Evolutionary conservation across 2,888 invertebrate species (phyloP), one percentile per base, ranked within the genome.

Genomic region (Pristionchus maxplancki): DNA sequence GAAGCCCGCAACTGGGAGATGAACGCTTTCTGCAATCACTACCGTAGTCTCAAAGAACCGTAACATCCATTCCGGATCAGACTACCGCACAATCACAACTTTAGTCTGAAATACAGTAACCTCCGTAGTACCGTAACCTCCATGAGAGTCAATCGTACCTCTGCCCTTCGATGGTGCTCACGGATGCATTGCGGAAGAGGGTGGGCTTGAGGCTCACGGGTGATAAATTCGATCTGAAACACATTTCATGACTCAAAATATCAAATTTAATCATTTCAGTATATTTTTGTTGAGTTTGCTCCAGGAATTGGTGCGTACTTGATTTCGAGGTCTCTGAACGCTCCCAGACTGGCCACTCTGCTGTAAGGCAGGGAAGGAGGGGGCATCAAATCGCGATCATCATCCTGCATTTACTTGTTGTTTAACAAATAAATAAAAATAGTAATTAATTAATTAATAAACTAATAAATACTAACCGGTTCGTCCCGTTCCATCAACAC

Each of bases 301-400:
- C n/a, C n/a, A n/a, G n/a, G n/a, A n/a, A n/a, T n/a, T n/a, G n/a
- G n/a, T 48, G 44, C 85, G 40, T 44, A 85, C 85, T 64, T 24
- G 44, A 64, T 85, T 20, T 62, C 24, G 28, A 85, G n/a, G 28
- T 85, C 85, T 64, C 64, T 64, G 28, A 85, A 44, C n/a, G 31
- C 28, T 28, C 85, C n/a, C n/a, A n/a, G 85, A 40, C 85, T 62
- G 6, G 44, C 40, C 53, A 31, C 15, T n/a, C n/a, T n/a, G n/a
- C n/a, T n/a, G n/a, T n/a, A n/a, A 28, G 44, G 37, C 0, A 64
- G 6, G 5, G 85, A 15, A 28, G 85, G 85, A 15, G 85, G 85
- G 9, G 85, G 85, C 85, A 85, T 85, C 85, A n/a, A n/a, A 53
- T 64, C 40, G 64, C 6, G 85, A 85, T 44, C 44, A 44, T 44